Conservation (phyloP, 2,797 vertebrate species). For the Pantherophis vulpinus region DNA sequence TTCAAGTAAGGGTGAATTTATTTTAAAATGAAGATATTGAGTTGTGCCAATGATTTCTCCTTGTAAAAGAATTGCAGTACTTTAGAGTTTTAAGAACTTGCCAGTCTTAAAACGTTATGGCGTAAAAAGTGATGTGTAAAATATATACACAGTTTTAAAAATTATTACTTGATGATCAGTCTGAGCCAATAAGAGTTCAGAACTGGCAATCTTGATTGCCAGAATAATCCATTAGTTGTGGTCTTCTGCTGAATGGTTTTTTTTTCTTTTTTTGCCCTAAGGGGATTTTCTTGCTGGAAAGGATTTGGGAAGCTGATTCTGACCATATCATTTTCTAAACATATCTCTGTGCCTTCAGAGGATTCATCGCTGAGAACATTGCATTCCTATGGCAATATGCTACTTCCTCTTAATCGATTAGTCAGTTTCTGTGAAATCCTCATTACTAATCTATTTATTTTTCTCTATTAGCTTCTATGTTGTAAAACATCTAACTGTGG, state of each 20-base stretch:
- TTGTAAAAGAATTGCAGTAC: not conserved
- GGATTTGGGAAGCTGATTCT: conserved; percentile 21
- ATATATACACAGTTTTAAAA: not conserved
- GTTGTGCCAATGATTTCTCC: not conserved
- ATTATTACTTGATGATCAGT: not conserved
- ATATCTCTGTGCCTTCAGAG: conserved; percentile 17
- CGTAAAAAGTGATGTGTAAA: not conserved
- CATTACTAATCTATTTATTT: conserved; percentile 15
- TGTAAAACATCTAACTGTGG: not conserved
- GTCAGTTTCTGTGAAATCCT: not conserved
- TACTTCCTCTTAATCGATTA: conserved; percentile 15
- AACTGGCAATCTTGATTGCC: not conserved
- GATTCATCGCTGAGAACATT: not conserved
- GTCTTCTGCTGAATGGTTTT: conserved; percentile 26
- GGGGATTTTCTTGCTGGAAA: conserved; percentile 30
- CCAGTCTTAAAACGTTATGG: not conserved
- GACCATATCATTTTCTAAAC: conserved; percentile 12
- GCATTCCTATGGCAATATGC: not conserved
- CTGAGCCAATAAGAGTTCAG: not conserved
- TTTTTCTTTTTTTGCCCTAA: not conserved
- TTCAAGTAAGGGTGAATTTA: not conserved
- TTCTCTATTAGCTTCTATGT: not conserved
- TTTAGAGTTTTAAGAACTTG: not conserved
- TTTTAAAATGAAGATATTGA: not conserved
- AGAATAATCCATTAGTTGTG: conserved; percentile 6